Percentiles rank a stretch among this genome's conserved stretches.
Conservation (phyloP, 1,140 invertebrate genomes). For the Philopotamus ludificatus region DNA sequence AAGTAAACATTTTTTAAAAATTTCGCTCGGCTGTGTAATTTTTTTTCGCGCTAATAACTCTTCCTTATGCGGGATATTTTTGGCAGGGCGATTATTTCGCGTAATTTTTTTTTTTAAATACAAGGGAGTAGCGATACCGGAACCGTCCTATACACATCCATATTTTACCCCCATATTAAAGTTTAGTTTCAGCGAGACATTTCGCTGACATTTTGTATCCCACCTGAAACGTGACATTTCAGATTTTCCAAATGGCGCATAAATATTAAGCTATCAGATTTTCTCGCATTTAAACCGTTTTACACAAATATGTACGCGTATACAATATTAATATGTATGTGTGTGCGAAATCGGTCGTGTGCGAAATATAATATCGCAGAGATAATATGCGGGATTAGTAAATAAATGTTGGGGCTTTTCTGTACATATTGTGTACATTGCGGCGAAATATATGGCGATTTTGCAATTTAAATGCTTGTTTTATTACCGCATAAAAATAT, state of each 20-base stretch:
- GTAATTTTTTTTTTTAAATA: no score
- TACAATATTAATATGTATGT: no score
- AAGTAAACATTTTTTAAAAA: not conserved
- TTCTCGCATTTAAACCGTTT: not conserved
- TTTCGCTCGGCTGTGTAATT: no score
- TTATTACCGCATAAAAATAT: no score
- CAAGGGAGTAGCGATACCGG: not conserved
- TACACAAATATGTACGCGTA: no score
- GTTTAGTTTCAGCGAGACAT: constrained; percentile 14
- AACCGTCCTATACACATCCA: not conserved
- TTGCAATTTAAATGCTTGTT: no score
- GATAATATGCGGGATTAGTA: no score
- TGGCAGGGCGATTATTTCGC: not conserved
- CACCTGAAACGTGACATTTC: constrained; percentile 23
- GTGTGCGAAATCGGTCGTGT: no score
- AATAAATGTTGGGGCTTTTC: no score
- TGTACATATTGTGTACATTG: no score
- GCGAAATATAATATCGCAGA: no score
- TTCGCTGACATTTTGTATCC: constrained; percentile 25
- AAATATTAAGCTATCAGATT: constrained; percentile 16
- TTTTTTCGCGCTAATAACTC: not conserved
- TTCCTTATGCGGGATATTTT: not conserved
- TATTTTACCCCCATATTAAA: not conserved
- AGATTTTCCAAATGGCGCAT: constrained; percentile 22
- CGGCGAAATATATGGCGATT: no score